A percentile compares a stretch with the other conserved stretches of the same genome.
Conservation (phyloP, 2,797 vertebrate species). For the Pristis pectinata region DNA sequence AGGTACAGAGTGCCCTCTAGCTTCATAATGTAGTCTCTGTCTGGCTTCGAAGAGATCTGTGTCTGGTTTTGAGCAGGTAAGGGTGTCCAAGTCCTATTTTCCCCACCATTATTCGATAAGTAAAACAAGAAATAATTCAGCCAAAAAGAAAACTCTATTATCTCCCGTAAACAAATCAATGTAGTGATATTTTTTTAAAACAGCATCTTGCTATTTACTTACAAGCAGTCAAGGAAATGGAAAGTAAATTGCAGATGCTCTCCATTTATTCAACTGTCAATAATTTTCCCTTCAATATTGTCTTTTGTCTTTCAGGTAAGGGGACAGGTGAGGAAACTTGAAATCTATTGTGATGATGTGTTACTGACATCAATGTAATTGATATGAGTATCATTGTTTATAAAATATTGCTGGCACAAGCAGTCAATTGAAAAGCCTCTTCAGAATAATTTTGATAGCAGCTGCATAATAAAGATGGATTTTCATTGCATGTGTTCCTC, state of each 20-base stretch:
- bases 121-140: background rate
- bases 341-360: background rate
- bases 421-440: background rate
- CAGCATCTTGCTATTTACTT: background rate
- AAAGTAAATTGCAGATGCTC: background rate
- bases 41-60: background rate
- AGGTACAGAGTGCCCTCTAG: conserved; percentile 25
- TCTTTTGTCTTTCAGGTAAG: background rate
- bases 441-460: background rate
- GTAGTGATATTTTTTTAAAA: background rate
- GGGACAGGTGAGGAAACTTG: background rate
- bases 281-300: background rate
- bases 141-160: background rate
- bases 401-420: background rate
- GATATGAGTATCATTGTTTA: background rate
- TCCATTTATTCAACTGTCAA: background rate
- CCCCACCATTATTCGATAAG: too few relatives aligned
- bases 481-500: too few relatives aligned
- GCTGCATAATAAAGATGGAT: background rate
- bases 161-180: background rate
- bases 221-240: background rate
- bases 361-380: background rate
- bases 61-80: background rate
- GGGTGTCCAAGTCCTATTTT: background rate
- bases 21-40: background rate